phyloP scores from a whole-genome alignment of 2,113 vertebrate species.

The Pseudorectes ferrugineus region DNA sequence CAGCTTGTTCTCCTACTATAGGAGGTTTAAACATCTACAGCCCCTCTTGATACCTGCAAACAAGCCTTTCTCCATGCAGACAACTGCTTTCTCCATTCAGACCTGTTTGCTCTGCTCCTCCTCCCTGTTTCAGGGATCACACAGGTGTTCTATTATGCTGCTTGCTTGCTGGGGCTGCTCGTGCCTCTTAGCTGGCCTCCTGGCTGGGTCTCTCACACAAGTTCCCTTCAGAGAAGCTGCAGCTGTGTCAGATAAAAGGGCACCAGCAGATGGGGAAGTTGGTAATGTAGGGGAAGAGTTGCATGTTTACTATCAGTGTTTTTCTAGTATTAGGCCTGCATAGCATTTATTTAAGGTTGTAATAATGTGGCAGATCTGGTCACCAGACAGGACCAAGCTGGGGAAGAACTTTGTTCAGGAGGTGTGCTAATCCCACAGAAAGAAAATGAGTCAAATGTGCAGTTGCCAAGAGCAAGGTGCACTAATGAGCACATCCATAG shows the following conservation, averaged over 20 bases:
- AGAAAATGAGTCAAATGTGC: neutral
- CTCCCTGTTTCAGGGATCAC: neutral
- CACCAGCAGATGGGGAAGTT: neutral
- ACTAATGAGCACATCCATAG: neutral
- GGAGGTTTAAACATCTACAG: neutral
- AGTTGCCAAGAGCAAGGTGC: neutral
- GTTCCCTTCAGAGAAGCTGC: neutral
- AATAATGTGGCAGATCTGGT: neutral
- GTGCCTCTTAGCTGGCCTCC: fast-evolving
- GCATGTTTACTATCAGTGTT: fast-evolving
- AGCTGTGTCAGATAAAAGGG: neutral
- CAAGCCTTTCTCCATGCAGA: neutral
- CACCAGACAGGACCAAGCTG: neutral
- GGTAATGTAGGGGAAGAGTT: neutral
- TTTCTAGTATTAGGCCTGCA: neutral
- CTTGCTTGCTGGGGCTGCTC: neutral
- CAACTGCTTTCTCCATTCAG: neutral
- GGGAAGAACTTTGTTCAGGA: neutral
- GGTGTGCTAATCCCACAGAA: neutral
- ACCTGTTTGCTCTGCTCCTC: neutral
- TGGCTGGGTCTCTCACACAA: neutral
- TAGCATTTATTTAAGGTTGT: neutral
- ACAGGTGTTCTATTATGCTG: fast-evolving
- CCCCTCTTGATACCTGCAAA: neutral
- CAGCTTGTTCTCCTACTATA: neutral